Percentiles rank a stretch among this genome's conserved stretches.
phyloP scores from a whole-genome alignment of 2,888 invertebrate genomes.

The Neuroscelio doddi region DNA sequence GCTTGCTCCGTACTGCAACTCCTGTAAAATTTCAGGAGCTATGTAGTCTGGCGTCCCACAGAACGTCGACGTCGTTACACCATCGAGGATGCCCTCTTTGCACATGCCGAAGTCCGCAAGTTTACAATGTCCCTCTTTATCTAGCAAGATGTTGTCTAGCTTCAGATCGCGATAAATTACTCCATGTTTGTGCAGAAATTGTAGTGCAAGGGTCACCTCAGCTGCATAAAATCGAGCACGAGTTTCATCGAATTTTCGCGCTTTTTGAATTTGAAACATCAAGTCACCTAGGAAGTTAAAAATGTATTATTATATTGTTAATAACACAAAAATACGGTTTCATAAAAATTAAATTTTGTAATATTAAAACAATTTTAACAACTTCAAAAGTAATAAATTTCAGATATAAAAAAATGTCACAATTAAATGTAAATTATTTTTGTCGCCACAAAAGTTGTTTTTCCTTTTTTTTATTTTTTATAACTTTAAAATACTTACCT shows the following conservation, averaged over 20 bases:
- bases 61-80: constrained; percentile 91
- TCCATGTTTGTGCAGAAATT: constrained; percentile 96
- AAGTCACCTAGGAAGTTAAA: constrained; percentile 78
- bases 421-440: neutral
- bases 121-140: constrained; percentile 96
- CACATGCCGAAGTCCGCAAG: constrained; percentile 99
- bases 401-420: no score
- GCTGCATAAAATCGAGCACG: constrained; percentile 98
- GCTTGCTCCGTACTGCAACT: constrained; percentile 91
- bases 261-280: constrained; percentile 99
- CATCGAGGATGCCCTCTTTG: constrained; percentile 95
- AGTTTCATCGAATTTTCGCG: constrained; percentile 97
- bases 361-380: no score
- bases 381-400: no score
- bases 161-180: constrained; percentile 99
- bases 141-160: constrained; percentile 97
- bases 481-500: constrained; percentile 74
- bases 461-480: no score
- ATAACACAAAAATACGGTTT: no score
- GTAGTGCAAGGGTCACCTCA: constrained; percentile 97
- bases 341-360: neutral
- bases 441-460: neutral
- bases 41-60: constrained; percentile 99
- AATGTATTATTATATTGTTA: no score
- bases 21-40: constrained; percentile 97